Base-by-base conservation (phyloP, 2,888 invertebrate genomes). In the Azorinus chamasolen region DNA sequence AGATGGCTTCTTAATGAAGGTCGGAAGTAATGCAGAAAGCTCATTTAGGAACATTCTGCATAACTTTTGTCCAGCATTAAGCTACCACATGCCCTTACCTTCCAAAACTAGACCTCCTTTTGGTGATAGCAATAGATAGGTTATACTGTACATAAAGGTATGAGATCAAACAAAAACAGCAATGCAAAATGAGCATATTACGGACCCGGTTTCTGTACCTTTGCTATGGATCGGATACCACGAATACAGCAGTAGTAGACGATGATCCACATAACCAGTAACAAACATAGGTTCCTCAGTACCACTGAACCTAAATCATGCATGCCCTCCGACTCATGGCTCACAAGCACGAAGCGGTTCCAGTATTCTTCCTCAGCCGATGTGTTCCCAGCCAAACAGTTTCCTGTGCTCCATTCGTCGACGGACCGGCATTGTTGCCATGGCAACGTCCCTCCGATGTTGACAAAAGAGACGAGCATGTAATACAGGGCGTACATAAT, bases 401-500 rank as follows among this genome's bases (percentile, higher is more conserved):
- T 41, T 8, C 27, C 43, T 8, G 75, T 75, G 14, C 39, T 55
- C 75, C 75, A 76, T 10, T 16, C 46, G 14, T 68, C 53, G 0
- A 39, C 32, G 1, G 59, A 22, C 20, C 32, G n/a, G n/a, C 70
- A 70, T 22, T 18, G 14, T 12, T 54, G 50, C 76, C 76, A 76
- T n/a, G 76, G 76, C 8, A 71, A 43, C 25, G 39, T 14, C 24
- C 57, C 50, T 6, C 66, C 71, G 20, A 76, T 70, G 27, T 51
- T 70, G 14, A 65, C 65, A 39, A 76, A 66, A 16, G 76, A 54
- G 1, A 71, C 61, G 16, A 70, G 48, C 48, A 71, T 45, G 41
- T 71, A 76, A 24, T 65, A 57, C 5, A 76, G 37, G 1, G 66
- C 32, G 32, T 76, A 71, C 62, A 55, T 70, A 10, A 76, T 57